phyloP scores from a whole-genome alignment of 1,140 invertebrate genomes.

The Battus philenor region DNA sequence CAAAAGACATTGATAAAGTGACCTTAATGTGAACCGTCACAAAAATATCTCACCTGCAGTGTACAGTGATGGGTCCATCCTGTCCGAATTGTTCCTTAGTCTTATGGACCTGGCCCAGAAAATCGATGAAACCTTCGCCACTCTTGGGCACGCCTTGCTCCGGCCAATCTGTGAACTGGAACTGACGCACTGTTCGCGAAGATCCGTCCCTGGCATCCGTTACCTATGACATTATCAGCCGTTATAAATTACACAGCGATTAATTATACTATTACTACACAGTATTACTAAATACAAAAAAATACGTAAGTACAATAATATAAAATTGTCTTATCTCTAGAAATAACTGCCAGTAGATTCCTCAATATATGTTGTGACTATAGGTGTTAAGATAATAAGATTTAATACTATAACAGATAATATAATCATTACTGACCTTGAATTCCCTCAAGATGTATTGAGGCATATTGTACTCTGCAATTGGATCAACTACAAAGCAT shows the following conservation, averaged over 20 bases:
- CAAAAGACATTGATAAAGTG: too few species aligned
- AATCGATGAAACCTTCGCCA: constrained; percentile 98
- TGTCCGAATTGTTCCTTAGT: constrained; percentile 99
- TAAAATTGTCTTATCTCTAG: too few species aligned
- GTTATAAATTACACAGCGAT: not conserved
- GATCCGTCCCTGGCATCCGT: constrained; percentile 95
- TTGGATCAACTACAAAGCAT: constrained; percentile 98
- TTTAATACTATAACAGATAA: too few species aligned
- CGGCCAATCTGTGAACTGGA: constrained; percentile 99
- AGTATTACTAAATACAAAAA: not conserved
- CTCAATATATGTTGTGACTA: too few species aligned
- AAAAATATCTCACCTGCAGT: constrained; percentile 94
- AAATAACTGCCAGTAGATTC: too few species aligned
- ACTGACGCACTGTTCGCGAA: constrained; percentile 97
- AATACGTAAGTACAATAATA: too few species aligned
- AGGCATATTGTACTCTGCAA: constrained; percentile 99
- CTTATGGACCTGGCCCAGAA: constrained; percentile 99
- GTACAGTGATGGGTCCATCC: constrained; percentile 99
- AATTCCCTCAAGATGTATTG: constrained; percentile 99
- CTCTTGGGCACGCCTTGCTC: constrained; percentile 98
- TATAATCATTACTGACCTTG: constrained; percentile 79
- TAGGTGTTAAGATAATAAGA: too few species aligned
- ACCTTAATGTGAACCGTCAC: too few species aligned
- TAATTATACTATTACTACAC: not conserved
- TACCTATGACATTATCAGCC: constrained; percentile 71